These are phyloP conservation scores for Adoxophyes honmai DNA, from an alignment of 1,140 invertebrate species.

Conservation along the genomic window DNA sequence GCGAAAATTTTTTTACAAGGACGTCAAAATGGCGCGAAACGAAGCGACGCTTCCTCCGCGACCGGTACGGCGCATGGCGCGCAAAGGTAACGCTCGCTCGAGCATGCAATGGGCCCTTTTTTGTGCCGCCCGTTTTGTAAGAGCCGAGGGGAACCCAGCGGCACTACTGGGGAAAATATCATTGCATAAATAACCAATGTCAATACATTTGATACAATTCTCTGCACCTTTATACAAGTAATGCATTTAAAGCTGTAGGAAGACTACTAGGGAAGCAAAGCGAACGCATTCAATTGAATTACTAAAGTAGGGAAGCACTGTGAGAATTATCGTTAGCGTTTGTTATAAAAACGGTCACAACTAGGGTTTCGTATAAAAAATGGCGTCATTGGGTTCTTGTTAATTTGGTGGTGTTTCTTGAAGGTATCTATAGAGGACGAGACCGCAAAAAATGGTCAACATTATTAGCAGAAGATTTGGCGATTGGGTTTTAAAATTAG, in stretches of 20 bases:
- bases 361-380: neutral
- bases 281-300: too few relatives aligned
- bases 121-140: constrained; percentile 6
- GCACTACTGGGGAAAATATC: constrained; percentile 6
- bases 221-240: neutral
- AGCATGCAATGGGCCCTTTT: neutral
- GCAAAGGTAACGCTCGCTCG: neutral
- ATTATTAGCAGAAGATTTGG: neutral
- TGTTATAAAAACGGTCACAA: neutral
- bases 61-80: too few relatives aligned
- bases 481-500: neutral
- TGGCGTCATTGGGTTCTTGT: constrained; percentile 2
- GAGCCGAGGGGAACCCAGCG: neutral
- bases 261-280: too few relatives aligned
- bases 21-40: constrained; percentile 11
- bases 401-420: neutral
- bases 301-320: neutral
- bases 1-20: constrained; percentile 1
- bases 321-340: constrained; percentile 4
- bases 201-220: constrained; percentile 10
- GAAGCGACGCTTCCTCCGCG: neutral
- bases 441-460: neutral
- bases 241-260: too few relatives aligned
- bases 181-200: constrained; percentile 8
- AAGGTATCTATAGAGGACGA: neutral